phyloP scores from a whole-genome alignment of 2,888 invertebrate species.

The Pardosa pseudoannulata region DNA sequence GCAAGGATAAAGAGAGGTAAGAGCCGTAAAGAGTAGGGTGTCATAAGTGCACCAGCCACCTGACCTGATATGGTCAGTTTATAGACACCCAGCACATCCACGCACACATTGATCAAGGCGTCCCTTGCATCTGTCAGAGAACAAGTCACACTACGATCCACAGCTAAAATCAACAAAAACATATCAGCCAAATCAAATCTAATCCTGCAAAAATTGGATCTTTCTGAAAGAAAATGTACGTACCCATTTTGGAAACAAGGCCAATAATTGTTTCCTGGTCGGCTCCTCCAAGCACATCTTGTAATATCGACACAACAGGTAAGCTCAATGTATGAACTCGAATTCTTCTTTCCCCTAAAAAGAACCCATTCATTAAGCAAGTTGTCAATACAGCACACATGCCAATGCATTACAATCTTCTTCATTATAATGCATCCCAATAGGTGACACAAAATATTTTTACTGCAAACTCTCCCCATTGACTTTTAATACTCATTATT shows the following conservation, averaged over 20 bases:
- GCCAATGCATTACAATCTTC: too few species aligned
- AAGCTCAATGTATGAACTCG: conserved; percentile 97
- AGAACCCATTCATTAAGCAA: too few species aligned
- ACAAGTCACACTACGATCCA: conserved; percentile 90
- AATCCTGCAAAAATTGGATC: too few species aligned
- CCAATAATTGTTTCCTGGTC: conserved; percentile 96
- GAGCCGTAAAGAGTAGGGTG: conserved; percentile 87
- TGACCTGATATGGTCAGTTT: conserved; percentile 81
- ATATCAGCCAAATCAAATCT: too few species aligned
- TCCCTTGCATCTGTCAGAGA: conserved; percentile 95
- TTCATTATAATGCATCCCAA: too few species aligned
- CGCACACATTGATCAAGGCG: conserved; percentile 95
- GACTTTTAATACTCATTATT: too few species aligned
- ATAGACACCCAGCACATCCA: conserved; percentile 90
- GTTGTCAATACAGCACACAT: too few species aligned
- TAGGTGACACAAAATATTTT: too few species aligned
- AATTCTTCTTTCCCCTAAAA: conserved; percentile 92
- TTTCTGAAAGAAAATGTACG: conserved; percentile 74
- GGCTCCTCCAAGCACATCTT: conserved; percentile 90
- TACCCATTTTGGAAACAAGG: conserved; percentile 96
- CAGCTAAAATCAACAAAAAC: conserved; percentile 82
- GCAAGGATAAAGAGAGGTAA: conserved; percentile 93
- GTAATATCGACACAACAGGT: conserved; percentile 89
- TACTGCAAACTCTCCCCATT: too few species aligned
- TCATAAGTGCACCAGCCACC: conserved; percentile 83